These are phyloP conservation scores for Platycnemis pennipes DNA, from an alignment of 2,888 invertebrate genomes.

Conservation along the genomic window DNA sequence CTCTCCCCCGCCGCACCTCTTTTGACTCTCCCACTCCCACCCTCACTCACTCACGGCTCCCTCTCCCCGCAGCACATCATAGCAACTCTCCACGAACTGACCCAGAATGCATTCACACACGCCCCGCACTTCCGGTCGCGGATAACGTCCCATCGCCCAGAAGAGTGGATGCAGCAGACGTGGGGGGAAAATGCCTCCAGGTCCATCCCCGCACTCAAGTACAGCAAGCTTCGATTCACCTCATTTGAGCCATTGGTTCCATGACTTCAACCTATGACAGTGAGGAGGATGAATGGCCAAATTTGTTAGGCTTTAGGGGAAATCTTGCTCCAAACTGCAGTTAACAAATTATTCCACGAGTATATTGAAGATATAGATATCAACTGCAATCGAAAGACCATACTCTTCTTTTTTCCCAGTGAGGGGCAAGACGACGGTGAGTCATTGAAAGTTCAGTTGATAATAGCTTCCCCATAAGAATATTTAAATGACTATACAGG, in stretches of 20 bases:
- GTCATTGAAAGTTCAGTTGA: too few species aligned
- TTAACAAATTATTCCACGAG: too few species aligned
- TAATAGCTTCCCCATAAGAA: too few species aligned
- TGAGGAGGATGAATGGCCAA: too few species aligned
- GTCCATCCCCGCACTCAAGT: not conserved
- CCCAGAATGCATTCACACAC: conserved; percentile 56
- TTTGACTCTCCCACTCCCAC: not conserved
- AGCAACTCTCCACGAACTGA: not conserved
- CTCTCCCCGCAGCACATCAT: not conserved
- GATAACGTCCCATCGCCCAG: not conserved
- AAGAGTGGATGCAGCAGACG: not conserved
- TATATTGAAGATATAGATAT: too few species aligned
- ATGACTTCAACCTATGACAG: too few species aligned
- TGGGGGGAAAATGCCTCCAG: not conserved
- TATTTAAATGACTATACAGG: too few species aligned
- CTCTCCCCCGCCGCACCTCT: not conserved
- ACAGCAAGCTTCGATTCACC: not conserved
- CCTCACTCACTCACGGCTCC: not conserved
- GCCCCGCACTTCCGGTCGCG: conserved; percentile 41
- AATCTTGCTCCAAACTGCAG: too few species aligned
- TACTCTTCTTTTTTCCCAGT: too few species aligned
- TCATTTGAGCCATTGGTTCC: not conserved
- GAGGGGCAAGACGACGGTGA: too few species aligned
- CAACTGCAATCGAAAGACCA: too few species aligned
- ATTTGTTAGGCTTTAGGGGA: too few species aligned